Evolutionary conservation across 2,797 vertebrate species (phyloP).

Genomic region (Lithobates pipiens): DNA sequence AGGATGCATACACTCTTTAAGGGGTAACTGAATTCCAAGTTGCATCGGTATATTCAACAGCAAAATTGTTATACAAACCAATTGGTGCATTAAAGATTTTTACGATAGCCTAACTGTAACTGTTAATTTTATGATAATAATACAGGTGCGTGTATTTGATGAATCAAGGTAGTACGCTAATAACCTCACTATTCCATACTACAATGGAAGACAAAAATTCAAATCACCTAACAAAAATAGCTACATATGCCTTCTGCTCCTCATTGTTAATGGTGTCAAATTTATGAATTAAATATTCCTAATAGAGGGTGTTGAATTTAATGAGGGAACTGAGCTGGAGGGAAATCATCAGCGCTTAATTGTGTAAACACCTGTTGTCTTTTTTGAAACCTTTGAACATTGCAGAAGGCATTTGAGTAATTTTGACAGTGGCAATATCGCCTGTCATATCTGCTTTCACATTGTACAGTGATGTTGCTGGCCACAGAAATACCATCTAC

Average conservation of each 20-base stretch:
- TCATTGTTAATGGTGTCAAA: conserved; percentile 44
- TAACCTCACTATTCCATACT: not conserved
- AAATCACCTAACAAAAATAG: conserved; percentile 50
- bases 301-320: conserved; percentile 50
- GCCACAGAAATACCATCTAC: conserved; percentile 10
- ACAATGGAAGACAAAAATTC: conserved; percentile 55
- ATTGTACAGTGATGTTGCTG: conserved; percentile 7
- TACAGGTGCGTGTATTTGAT: too few species aligned
- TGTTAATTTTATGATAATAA: too few species aligned
- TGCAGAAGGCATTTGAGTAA: conserved; percentile 46
- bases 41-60: too few species aligned
- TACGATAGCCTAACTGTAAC: too few species aligned
- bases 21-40: too few species aligned
- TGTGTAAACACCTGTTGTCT: conserved; percentile 58
- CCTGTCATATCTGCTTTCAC: conserved; percentile 44
- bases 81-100: too few species aligned
- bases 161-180: too few species aligned
- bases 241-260: conserved; percentile 2
- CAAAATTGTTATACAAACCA: too few species aligned
- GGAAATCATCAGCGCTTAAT: conserved; percentile 49
- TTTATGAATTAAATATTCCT: conserved; percentile 52
- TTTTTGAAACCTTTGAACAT: conserved; percentile 32
- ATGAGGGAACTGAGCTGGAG: conserved; percentile 54
- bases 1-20: too few species aligned
- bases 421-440: conserved; percentile 55